A percentile compares a stretch with the other conserved stretches of the same genome.
Conservation (phyloP, 1,140 invertebrate species). For the Papilio polyxenes region DNA sequence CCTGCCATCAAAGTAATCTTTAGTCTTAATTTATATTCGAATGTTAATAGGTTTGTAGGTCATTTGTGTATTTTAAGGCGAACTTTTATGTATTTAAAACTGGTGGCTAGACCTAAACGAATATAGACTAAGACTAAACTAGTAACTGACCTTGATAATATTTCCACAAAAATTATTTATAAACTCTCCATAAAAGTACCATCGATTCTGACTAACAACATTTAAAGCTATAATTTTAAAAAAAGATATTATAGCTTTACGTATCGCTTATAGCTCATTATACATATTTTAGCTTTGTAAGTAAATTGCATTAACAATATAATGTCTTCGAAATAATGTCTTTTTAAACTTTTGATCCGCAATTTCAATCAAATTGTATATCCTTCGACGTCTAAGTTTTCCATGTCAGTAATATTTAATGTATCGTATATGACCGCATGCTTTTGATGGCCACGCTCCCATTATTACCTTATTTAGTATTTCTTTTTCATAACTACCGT, state of each 20-base stretch:
- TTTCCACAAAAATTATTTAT: neutral
- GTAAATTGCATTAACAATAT: neutral
- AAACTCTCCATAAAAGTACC: neutral
- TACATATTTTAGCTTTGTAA: too few species aligned
- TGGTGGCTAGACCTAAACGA: neutral
- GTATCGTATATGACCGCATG: neutral
- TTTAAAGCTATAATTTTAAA: constrained; percentile 35
- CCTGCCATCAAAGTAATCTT: too few species aligned
- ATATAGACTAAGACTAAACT: neutral
- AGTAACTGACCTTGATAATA: neutral
- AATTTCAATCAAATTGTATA: constrained; percentile 9
- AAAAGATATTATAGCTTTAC: neutral
- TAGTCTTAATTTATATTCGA: too few species aligned
- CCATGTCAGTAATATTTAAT: constrained; percentile 31
- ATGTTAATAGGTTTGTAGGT: too few species aligned
- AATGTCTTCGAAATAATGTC: neutral
- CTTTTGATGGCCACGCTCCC: constrained; percentile 12
- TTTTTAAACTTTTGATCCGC: constrained; percentile 8
- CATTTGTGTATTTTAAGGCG: neutral
- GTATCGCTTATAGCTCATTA: too few species aligned
- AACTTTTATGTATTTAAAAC: neutral
- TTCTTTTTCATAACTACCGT: neutral
- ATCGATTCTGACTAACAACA: neutral
- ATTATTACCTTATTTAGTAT: constrained; percentile 1
- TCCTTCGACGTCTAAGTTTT: neutral